These are phyloP conservation scores for Drosophila insularis DNA, from an alignment of 1,140 invertebrate species.

Conservation along the genomic window DNA sequence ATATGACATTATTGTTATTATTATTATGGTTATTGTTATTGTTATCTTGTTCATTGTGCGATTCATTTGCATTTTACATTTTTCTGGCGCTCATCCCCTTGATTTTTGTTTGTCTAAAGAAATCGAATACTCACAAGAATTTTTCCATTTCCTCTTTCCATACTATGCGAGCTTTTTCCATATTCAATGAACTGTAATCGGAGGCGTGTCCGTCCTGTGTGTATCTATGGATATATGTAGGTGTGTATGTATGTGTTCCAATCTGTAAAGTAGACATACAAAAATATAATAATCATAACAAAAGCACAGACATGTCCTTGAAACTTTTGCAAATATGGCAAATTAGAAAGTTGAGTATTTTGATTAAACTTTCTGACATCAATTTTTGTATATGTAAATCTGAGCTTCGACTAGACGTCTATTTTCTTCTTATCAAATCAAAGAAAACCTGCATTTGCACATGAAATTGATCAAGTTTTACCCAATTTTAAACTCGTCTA, in stretches of 20 bases:
- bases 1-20: conserved; percentile 22
- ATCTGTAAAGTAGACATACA: not conserved
- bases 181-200: conserved; percentile 18
- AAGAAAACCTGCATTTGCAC: not conserved
- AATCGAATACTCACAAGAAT: not conserved
- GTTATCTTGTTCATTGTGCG: conserved; percentile 11
- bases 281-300: conserved; percentile 17
- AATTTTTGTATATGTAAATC: not conserved
- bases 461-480: not conserved
- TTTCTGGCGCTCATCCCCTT: not conserved
- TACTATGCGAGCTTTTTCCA: not conserved
- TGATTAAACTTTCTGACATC: conserved; percentile 18
- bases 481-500: not conserved
- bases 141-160: conserved; percentile 1
- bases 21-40: conserved; percentile 12
- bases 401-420: not conserved
- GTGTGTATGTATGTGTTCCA: not conserved
- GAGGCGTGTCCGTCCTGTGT: not conserved
- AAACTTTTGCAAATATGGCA: conserved; percentile 11
- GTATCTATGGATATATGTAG: not conserved
- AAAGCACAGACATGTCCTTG: conserved; percentile 14
- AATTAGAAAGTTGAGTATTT: conserved; percentile 15
- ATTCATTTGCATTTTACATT: conserved; percentile 19
- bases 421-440: not conserved
- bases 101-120: conserved; percentile 6